Conservation (phyloP, 2,888 invertebrate species). For the Branchellion lobata region DNA sequence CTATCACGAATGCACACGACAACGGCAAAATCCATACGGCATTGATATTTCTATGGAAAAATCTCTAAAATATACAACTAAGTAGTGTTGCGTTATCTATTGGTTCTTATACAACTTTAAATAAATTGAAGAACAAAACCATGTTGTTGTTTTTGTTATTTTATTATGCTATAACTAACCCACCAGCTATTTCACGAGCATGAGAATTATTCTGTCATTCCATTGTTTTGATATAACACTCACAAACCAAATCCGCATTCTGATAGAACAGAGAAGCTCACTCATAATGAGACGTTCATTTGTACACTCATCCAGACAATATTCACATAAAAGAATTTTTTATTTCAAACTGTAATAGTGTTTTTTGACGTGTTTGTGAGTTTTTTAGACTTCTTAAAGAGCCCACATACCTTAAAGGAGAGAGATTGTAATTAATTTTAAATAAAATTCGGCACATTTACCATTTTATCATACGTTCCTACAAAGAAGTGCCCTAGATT, state of each 20-base stretch:
- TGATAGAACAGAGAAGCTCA: not conserved
- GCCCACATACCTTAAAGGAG: not conserved
- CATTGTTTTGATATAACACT: too few species aligned
- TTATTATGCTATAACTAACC: too few species aligned
- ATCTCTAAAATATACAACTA: not conserved
- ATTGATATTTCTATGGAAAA: constrained; percentile 10
- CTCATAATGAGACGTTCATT: not conserved
- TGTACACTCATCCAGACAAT: not conserved
- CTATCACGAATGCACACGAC: not conserved
- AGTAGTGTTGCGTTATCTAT: not conserved
- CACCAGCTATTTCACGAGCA: not conserved
- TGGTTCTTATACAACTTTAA: too few species aligned
- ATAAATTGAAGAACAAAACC: not conserved
- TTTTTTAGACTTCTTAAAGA: not conserved
- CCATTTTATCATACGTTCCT: not conserved
- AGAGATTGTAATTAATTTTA: not conserved
- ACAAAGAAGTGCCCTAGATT: too few species aligned
- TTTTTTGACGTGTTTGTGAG: not conserved
- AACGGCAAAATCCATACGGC: not conserved
- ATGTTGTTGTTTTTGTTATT: not conserved
- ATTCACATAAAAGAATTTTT: too few species aligned
- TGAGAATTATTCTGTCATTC: not conserved
- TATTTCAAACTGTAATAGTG: too few species aligned
- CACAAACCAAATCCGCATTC: too few species aligned
- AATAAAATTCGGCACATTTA: not conserved